Evolutionary conservation across 2,113 vertebrate species (phyloP).

Genomic region (Ophiodon elongatus): DNA sequence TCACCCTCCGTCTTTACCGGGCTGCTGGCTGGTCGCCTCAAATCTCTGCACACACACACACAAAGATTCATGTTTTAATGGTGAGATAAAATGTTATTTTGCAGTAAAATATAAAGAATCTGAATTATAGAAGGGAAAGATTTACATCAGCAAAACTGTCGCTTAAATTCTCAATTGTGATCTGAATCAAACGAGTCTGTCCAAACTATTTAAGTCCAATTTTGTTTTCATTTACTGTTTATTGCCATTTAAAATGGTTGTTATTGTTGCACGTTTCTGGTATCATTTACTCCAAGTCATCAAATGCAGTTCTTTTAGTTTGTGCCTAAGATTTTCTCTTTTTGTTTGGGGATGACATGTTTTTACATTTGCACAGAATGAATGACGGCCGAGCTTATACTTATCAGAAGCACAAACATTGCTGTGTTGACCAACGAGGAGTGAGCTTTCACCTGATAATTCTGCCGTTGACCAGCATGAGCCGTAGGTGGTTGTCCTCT

Average conservation of each 20-base stretch:
- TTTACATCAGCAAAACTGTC: background rate
- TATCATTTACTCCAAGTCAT: background rate
- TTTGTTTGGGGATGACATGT: background rate
- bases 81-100: background rate
- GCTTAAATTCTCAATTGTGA: background rate
- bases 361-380: background rate
- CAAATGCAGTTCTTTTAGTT: background rate
- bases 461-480: constrained; percentile 94
- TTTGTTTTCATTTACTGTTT: background rate
- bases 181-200: background rate
- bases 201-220: background rate
- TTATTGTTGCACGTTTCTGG: background rate
- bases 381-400: background rate
- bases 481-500: constrained; percentile 90
- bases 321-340: background rate
- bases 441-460: constrained; percentile 89
- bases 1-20: constrained; percentile 72
- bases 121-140: background rate
- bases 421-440: background rate
- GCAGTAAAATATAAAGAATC: background rate
- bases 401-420: background rate
- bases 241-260: too few relatives aligned
- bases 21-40: constrained; percentile 63
- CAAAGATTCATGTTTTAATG: background rate
- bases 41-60: constrained; percentile 60